Evolutionary conservation across 2,113 vertebrate species (phyloP).

Genomic region (Anser cygnoides): DNA sequence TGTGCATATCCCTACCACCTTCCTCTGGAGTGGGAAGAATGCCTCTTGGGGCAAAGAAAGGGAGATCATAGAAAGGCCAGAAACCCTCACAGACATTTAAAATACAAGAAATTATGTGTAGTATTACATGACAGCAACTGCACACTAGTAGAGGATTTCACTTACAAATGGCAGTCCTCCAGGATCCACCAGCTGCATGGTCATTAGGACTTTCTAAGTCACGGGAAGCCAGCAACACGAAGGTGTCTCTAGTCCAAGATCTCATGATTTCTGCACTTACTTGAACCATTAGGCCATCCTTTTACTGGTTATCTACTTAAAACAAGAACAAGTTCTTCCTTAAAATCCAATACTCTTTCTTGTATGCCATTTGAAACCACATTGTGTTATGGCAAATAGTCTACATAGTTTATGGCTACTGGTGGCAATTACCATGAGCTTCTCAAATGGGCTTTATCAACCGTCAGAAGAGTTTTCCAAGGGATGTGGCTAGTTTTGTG

Average conservation of each 20-base stretch:
- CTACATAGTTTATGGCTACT: constrained; percentile 29
- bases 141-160: constrained; percentile 9
- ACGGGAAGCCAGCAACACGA: not conserved
- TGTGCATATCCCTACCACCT: not conserved
- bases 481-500: constrained; percentile 39
- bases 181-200: not conserved
- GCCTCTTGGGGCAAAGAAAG: not conserved
- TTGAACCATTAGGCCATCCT: not conserved
- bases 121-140: not conserved
- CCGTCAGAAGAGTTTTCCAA: not conserved
- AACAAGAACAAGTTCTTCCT: not conserved
- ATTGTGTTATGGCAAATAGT: not conserved
- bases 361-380: not conserved
- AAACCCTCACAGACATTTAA: not conserved
- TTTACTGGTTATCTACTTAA: not conserved
- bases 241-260: not conserved
- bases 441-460: constrained; percentile 36
- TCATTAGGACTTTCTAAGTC: not conserved
- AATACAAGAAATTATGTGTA: not conserved
- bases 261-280: not conserved
- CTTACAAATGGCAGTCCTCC: constrained; percentile 22
- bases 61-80: not conserved
- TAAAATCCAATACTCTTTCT: not conserved
- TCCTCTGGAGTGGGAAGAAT: not conserved
- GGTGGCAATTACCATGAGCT: not conserved